Percentiles rank a stretch among this genome's conserved stretches.
phyloP scores from a whole-genome alignment of 2,797 vertebrate species.

The Picus viridis region DNA sequence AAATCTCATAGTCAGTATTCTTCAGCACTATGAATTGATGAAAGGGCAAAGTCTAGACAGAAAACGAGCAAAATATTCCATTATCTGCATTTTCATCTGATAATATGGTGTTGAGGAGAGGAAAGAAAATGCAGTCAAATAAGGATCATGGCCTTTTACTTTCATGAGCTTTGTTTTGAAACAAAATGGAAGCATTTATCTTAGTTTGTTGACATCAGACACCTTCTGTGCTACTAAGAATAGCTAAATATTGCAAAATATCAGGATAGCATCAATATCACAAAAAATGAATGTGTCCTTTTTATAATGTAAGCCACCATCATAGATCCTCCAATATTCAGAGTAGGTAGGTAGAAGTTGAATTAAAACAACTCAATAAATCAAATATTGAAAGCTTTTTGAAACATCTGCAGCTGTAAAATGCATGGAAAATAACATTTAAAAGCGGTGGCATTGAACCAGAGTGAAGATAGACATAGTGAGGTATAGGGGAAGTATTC shows the following conservation, averaged over 20 bases:
- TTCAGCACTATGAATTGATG: background rate
- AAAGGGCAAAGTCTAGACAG: background rate
- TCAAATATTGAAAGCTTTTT: constrained; percentile 15
- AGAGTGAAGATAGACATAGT: background rate
- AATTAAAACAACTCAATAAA: constrained; percentile 28
- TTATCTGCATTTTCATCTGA: constrained; percentile 33
- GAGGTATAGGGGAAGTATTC: background rate
- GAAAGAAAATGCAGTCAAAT: background rate
- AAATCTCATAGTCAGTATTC: background rate
- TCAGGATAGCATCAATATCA: background rate
- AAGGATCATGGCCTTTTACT: background rate
- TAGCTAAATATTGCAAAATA: constrained; percentile 14
- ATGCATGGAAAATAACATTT: background rate
- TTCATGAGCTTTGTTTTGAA: constrained; percentile 32
- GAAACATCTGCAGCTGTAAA: background rate
- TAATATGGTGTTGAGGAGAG: background rate
- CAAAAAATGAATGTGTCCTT: background rate
- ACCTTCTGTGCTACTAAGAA: background rate
- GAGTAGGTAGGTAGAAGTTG: background rate
- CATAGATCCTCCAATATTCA: background rate
- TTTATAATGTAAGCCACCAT: background rate
- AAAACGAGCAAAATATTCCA: background rate
- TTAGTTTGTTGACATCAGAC: constrained; percentile 1
- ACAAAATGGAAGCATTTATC: constrained; percentile 9
- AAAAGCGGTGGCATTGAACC: background rate